Percentiles rank a stretch among this genome's conserved stretches.
These are phyloP conservation scores for Porites evermanni DNA, from an alignment of 92 coral and sea anemone genomes.

Conservation along the genomic window DNA sequence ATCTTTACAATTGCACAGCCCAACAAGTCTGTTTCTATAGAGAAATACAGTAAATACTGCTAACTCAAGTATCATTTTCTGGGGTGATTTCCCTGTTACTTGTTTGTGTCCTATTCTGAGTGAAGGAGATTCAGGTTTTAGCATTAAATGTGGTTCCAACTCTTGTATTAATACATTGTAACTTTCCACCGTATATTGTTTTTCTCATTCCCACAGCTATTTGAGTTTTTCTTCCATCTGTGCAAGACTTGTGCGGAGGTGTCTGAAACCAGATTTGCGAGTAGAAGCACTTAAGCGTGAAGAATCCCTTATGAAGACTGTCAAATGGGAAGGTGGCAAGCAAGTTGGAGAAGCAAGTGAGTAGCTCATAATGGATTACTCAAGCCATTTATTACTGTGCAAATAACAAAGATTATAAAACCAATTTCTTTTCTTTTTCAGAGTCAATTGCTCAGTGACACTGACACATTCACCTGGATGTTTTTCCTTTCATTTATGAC, in stretches of 20 bases:
- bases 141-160: not conserved
- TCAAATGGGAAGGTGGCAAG: constrained; percentile 96
- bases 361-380: constrained; percentile 9
- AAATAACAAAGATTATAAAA: not conserved
- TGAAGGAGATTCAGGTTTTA: not conserved
- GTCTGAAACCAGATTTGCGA: constrained; percentile 92
- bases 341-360: constrained; percentile 84
- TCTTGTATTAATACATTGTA: too few species aligned
- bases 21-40: too few species aligned
- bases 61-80: not conserved
- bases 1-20: too few species aligned
- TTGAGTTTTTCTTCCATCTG: constrained; percentile 94
- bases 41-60: not conserved
- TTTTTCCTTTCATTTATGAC: not conserved
- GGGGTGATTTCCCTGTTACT: not conserved
- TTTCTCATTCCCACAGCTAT: constrained; percentile 59
- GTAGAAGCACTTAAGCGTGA: constrained; percentile 80
- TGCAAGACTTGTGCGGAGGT: constrained; percentile 93
- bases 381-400: too few species aligned
- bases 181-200: not conserved
- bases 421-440: not conserved
- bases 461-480: not conserved
- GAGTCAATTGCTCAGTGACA: constrained; percentile 37
- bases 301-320: constrained; percentile 83
- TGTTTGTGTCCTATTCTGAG: not conserved